These are phyloP conservation scores for Eurystomus gularis DNA, from an alignment of 2,113 vertebrate genomes.

Conservation along the genomic window DNA sequence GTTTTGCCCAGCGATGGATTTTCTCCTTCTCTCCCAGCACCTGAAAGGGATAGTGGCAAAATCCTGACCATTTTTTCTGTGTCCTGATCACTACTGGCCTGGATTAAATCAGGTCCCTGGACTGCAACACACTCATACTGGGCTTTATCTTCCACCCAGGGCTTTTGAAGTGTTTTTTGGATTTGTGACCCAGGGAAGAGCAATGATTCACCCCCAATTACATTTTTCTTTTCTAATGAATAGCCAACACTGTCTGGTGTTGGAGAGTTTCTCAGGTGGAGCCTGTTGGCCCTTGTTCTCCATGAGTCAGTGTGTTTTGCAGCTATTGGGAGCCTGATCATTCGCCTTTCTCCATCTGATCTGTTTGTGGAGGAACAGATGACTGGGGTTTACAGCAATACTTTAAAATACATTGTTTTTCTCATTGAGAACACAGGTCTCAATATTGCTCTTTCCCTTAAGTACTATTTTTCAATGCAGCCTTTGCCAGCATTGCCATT, in stretches of 20 bases:
- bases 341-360: background rate
- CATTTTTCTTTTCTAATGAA: background rate
- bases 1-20: background rate
- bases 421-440: background rate
- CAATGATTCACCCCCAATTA: background rate
- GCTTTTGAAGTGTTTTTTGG: background rate
- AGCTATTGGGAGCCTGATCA: background rate
- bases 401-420: background rate
- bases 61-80: background rate
- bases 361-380: background rate
- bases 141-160: background rate
- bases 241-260: background rate
- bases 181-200: background rate
- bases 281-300: background rate
- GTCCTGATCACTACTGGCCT: background rate
- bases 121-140: rapidly evolving
- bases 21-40: background rate
- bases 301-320: background rate
- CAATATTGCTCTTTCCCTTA: background rate
- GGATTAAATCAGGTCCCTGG: background rate
- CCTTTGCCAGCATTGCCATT: background rate
- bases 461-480: background rate
- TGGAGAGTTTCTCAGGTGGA: background rate
- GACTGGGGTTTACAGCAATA: background rate
- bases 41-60: background rate